Evolutionary conservation across 1,140 invertebrate genomes (phyloP), one percentile per base, ranked within the genome.

Genomic region (Diorhabda carinulata): DNA sequence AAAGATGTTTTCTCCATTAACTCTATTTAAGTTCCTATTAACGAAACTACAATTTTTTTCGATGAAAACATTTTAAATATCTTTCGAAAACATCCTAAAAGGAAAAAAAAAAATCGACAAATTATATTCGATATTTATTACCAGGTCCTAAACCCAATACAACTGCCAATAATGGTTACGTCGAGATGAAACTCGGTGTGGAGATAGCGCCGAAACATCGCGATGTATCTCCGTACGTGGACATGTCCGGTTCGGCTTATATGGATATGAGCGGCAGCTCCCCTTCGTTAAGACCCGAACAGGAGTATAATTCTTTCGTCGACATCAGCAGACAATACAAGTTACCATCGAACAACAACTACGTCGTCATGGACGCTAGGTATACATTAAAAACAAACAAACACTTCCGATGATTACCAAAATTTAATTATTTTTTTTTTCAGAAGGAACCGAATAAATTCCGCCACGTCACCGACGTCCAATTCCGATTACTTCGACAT

Each of bases 181-280:
- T 87, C 42, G 85, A 86, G 72, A 87, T 87, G 85, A 86, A 83
- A 67, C 83, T 82, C 63, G 72, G 71, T 7, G 67, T 69, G 47
- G 84, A 85, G 65, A 84, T 84, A 82, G 82, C 78, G 7, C 61
- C 70, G 0, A 4, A 56, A 1, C 42, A 44, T 4, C 52, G 57
- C 41, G 66, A 75, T 7, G 61, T 57, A 3, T 68, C 68, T 10
- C 60, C 71, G 1, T 71, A 72, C 64, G 70, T 76, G 59, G 73
- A 74, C 57, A 71, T 73, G 73, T 68, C 61, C 7, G 64, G 71
- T 47, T 59, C 63, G n/a, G 57, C 61, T 4, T 64, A 64, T 40
- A 56, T 57, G 64, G 67, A 70, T n/a, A 68, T 67, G 71, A 61
- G 57, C 45, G 64, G 68, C 58, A 70, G 64, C 47, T 62, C 61